Conservation (phyloP, 2,797 vertebrate species). For the Helostoma temminkii region DNA sequence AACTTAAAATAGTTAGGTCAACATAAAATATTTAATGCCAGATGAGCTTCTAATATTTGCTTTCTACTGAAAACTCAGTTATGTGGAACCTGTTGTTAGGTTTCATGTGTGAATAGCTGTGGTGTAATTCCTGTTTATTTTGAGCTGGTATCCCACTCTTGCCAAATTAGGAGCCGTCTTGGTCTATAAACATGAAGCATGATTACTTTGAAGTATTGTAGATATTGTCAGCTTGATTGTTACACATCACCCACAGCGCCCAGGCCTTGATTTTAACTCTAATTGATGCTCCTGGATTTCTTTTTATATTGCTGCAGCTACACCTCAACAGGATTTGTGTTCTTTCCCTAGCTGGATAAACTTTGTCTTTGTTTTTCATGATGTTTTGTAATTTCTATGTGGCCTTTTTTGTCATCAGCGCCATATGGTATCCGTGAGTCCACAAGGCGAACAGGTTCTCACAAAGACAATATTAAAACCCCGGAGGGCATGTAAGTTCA, state of each 20-base stretch:
- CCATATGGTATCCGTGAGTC: conserved; percentile 98
- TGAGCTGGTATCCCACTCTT: not conserved
- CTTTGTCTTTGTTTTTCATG: not conserved
- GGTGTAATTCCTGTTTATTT: not conserved
- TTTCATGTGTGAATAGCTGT: not conserved
- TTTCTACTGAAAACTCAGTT: too few relatives aligned
- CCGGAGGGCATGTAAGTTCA: conserved; percentile 88
- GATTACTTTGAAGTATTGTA: not conserved
- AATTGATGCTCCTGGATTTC: too few relatives aligned
- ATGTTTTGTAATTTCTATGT: not conserved
- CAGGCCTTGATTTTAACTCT: too few relatives aligned
- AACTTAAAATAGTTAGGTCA: too few relatives aligned
- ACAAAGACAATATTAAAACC: conserved; percentile 88
- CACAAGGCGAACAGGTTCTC: conserved; percentile 92
- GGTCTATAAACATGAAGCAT: not conserved
- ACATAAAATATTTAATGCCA: too few relatives aligned
- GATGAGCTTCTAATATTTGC: too few relatives aligned
- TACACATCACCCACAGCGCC: not conserved
- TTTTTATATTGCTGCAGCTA: not conserved
- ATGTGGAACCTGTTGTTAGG: too few relatives aligned
- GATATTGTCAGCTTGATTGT: not conserved
- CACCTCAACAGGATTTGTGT: not conserved
- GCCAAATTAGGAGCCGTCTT: not conserved
- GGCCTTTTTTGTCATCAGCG: conserved; percentile 77
- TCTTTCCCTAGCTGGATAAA: not conserved